Evolutionary conservation across 2,113 vertebrate species (phyloP).

Genomic region (Benitochromis conjunctus): DNA sequence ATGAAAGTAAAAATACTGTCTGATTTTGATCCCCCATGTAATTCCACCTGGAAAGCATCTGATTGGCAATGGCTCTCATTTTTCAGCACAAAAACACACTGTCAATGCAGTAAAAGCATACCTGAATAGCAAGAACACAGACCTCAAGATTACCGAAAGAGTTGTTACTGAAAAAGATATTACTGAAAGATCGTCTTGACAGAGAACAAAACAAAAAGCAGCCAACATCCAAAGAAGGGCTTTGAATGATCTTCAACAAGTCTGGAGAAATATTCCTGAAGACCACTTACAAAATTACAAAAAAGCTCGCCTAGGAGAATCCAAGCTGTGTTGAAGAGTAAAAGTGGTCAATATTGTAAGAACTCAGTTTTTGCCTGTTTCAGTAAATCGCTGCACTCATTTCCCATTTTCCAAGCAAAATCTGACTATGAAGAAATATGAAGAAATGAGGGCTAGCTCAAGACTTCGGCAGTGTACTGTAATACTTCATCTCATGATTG

Average conservation of each 20-base stretch:
- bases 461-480: neutral
- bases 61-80: neutral
- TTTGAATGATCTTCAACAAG: neutral
- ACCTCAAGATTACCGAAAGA: neutral
- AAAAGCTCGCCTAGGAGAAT: neutral
- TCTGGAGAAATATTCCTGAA: neutral
- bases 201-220: neutral
- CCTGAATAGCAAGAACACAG: neutral
- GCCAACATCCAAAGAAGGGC: neutral
- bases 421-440: neutral
- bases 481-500: neutral
- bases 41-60: neutral
- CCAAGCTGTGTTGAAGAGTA: neutral
- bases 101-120: neutral
- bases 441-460: neutral
- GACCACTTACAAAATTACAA: neutral
- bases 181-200: neutral
- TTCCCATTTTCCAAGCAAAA: neutral
- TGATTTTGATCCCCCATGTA: accelerated
- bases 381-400: neutral
- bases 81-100: neutral
- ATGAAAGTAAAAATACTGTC: neutral
- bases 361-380: neutral
- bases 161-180: neutral
- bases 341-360: neutral